These are phyloP conservation scores for Zeuzera pyrina DNA, from an alignment of 2,888 invertebrate genomes.

Conservation along the genomic window DNA sequence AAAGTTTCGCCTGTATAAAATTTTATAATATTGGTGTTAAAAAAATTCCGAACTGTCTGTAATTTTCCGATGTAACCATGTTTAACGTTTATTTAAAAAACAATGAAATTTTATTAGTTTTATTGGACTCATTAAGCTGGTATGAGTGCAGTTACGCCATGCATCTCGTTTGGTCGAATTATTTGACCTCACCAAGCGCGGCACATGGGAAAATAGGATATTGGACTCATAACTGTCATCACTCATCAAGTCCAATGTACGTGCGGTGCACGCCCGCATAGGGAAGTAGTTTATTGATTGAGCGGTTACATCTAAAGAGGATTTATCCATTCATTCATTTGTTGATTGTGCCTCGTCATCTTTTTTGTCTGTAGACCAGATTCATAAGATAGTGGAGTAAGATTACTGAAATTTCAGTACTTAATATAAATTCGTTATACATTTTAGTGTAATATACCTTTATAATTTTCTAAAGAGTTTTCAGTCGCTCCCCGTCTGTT, in stretches of 20 bases:
- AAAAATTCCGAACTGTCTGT: too few species aligned
- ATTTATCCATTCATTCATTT: slow-evolving; percentile 26
- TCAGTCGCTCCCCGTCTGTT: slow-evolving; percentile 30
- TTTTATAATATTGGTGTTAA: too few species aligned
- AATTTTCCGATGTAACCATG: too few species aligned
- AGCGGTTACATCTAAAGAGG: slow-evolving; percentile 38
- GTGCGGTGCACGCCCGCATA: slow-evolving; percentile 57
- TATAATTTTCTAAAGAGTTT: slow-evolving; percentile 14
- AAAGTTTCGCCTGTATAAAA: too few species aligned
- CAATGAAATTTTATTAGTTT: slow-evolving; percentile 50
- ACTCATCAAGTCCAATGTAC: slow-evolving; percentile 43
- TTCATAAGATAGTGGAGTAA: too few species aligned
- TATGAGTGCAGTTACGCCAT: slow-evolving; percentile 30
- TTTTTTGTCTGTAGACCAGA: too few species aligned
- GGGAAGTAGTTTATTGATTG: slow-evolving; percentile 64
- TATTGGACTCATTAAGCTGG: slow-evolving; percentile 55
- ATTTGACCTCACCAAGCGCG: slow-evolving; percentile 57
- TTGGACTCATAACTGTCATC: slow-evolving; percentile 58
- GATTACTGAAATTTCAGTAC: too few species aligned
- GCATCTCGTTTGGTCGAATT: slow-evolving; percentile 52
- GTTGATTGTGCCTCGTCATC: slow-evolving; percentile 33
- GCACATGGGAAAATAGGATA: slow-evolving; percentile 58
- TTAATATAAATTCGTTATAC: too few species aligned
- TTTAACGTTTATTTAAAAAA: too few species aligned
- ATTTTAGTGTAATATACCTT: too few species aligned